A percentile compares a stretch with the other conserved stretches of the same genome.
These are phyloP conservation scores for Holotrichia oblita DNA, from an alignment of 1,140 invertebrate species.

Conservation along the genomic window DNA sequence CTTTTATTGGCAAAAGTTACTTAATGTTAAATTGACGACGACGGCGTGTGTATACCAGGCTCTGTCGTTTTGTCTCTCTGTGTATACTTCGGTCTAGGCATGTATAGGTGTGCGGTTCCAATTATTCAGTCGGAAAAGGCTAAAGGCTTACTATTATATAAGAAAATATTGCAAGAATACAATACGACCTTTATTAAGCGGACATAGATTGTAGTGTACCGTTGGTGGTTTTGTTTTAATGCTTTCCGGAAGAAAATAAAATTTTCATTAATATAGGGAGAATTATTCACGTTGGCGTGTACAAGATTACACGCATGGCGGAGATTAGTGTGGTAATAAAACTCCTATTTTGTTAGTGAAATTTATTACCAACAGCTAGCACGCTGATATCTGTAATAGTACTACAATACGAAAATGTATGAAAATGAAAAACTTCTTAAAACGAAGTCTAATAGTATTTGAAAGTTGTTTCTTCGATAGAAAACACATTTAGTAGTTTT, in stretches of 20 bases:
- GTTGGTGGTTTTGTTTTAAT: conserved; percentile 23
- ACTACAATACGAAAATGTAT: too few species aligned
- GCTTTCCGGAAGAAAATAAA: conserved; percentile 28
- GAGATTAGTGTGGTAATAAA: conserved; percentile 25
- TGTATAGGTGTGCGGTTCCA: not conserved
- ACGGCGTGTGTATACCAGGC: not conserved
- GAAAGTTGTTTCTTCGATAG: too few species aligned
- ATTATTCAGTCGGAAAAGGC: conserved; percentile 14
- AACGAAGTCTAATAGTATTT: too few species aligned
- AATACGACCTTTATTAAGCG: conserved; percentile 4
- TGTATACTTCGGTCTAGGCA: not conserved
- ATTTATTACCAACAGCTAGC: not conserved
- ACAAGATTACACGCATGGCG: conserved; percentile 21
- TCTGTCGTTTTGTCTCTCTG: not conserved
- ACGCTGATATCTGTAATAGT: not conserved
- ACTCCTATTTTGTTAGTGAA: not conserved
- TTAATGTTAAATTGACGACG: conserved; percentile 36
- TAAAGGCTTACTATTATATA: not conserved
- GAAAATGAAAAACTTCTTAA: too few species aligned
- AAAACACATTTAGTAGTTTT: too few species aligned
- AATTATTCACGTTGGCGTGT: conserved; percentile 29
- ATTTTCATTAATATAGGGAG: conserved; percentile 2
- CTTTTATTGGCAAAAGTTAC: conserved; percentile 36
- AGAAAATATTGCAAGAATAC: conserved; percentile 16
- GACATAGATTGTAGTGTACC: not conserved